Base-by-base conservation (phyloP, 2,888 invertebrate species). In the Julus scanicus region DNA sequence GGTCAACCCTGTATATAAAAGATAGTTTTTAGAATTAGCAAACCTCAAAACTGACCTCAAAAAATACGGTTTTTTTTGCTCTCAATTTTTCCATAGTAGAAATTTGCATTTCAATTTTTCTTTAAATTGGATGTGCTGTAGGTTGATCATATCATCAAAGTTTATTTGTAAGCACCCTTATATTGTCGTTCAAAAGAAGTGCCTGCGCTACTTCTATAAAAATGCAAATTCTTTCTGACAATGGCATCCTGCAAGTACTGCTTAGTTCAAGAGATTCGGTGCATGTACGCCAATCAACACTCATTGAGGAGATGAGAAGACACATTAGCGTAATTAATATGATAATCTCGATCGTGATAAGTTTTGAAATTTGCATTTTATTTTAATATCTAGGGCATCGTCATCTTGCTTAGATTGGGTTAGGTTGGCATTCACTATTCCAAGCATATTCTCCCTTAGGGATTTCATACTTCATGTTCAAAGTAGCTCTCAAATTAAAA, bases 311-410 rank as follows among this genome's bases (percentile, higher is more conserved):
- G 20, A 63, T 63, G 63, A 63, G 5, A 63, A 20, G 63, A 63
- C 63, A 20, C 20, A 63, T 63, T 63, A 63, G 63, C 63, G 63
- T 63, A 63, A 63, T 63, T 63, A 63, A 63, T 63, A 63, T 63
- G 63, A 63, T 63, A 63, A 63, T 63, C 63, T 63, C 63, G 20
- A 63, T 63, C 63, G n/a, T 63, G 63, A 63, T 63, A 63, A n/a
- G 63, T 63, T 63, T 63, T 63, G 20, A n/a, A 63, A 63, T 63
- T 63, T 63, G 63, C 63, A 63, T 63, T 63, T 63, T 63, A 6
- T 63, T 63, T 63, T n/a, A 63, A 63, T 63, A 63, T 63, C 63
- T 20, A 63, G 20, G 63, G 57, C 57, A 17, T 17, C 57, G 17
- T 63, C n/a, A 20, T 63, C 63, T n/a, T 63, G 63, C 20, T 20